Evolutionary conservation across 1,140 invertebrate genomes (phyloP).

Genomic region (Geopemphigus sp.): DNA sequence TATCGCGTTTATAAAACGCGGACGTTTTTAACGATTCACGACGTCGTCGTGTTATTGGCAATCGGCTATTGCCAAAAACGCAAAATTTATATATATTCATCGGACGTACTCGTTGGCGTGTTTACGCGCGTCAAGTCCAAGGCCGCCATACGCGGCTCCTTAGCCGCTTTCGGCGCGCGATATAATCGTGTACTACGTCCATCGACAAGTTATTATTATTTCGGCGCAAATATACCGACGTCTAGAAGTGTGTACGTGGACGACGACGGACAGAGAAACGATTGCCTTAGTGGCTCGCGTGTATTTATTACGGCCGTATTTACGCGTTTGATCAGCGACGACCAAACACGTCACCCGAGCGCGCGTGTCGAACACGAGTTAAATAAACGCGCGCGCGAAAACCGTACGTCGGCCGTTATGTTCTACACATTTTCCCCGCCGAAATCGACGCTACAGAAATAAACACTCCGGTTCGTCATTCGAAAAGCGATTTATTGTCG

Average conservation of each 20-base stretch:
- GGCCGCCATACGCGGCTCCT: background rate
- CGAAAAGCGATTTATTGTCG: background rate
- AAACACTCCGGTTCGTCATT: too few species aligned
- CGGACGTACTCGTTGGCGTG: background rate
- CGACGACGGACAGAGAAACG: background rate
- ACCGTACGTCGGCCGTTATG: too few species aligned
- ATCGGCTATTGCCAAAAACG: too few species aligned
- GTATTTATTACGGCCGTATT: too few species aligned
- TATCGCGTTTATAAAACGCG: background rate
- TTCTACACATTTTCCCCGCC: too few species aligned
- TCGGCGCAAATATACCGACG: background rate
- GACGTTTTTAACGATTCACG: background rate
- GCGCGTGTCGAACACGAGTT: constrained; percentile 7
- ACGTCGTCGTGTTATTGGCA: too few species aligned
- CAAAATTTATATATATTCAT: too few species aligned
- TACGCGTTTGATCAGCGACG: too few species aligned
- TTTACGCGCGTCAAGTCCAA: background rate
- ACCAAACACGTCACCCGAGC: background rate
- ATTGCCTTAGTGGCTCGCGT: background rate
- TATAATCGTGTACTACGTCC: too few species aligned
- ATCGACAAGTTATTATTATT: constrained; percentile 11
- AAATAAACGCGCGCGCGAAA: background rate
- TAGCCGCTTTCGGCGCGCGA: background rate
- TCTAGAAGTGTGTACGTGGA: background rate
- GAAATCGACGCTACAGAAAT: too few species aligned